phyloP scores from a whole-genome alignment of 2,888 invertebrate species.

The Drosophila hamatofila region DNA sequence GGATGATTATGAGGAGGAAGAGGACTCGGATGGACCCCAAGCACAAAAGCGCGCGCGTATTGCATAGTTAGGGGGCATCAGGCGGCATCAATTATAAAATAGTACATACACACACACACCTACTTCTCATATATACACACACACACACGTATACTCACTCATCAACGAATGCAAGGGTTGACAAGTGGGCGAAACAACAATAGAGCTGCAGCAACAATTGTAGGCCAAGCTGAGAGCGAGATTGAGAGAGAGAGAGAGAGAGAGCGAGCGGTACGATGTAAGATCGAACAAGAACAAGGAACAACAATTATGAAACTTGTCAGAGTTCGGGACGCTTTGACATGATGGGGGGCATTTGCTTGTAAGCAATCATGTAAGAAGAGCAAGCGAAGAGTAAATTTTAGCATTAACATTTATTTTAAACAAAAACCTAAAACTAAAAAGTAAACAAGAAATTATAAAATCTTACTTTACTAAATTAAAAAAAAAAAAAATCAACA shows the following conservation, averaged over 20 bases:
- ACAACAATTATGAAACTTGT: conserved; percentile 9
- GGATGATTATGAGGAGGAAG: conserved; percentile 90
- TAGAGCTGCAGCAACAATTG: conserved; percentile 50
- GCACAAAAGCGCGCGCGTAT: conserved; percentile 85
- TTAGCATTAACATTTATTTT: conserved; percentile 71
- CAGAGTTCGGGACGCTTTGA: conserved; percentile 15
- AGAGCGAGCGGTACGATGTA: conserved; percentile 59
- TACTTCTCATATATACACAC: conserved; percentile 29
- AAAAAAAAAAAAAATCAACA: conserved; percentile 35
- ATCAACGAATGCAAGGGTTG: conserved; percentile 63
- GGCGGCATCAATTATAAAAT: conserved; percentile 71
- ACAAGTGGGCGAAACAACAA: conserved; percentile 37
- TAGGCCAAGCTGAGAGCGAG: conserved; percentile 20
- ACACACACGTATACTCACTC: conserved; percentile 39
- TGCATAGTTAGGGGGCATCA: conserved; percentile 81
- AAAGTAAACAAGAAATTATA: conserved; percentile 68
- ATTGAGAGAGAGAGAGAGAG: conserved; percentile 5
- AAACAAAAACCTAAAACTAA: conserved; percentile 46
- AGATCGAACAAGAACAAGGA: conserved; percentile 65
- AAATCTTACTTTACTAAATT: conserved; percentile 79
- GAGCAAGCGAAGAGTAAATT: conserved; percentile 59
- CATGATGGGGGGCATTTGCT: conserved; percentile 34
- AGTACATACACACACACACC: conserved; percentile 52
- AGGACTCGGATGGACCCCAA: conserved; percentile 84
- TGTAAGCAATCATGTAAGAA: conserved; percentile 48